Percentiles rank a stretch among this genome's conserved stretches.
Conservation (phyloP, 2,113 vertebrate species). For the Corynorhinus townsendii region DNA sequence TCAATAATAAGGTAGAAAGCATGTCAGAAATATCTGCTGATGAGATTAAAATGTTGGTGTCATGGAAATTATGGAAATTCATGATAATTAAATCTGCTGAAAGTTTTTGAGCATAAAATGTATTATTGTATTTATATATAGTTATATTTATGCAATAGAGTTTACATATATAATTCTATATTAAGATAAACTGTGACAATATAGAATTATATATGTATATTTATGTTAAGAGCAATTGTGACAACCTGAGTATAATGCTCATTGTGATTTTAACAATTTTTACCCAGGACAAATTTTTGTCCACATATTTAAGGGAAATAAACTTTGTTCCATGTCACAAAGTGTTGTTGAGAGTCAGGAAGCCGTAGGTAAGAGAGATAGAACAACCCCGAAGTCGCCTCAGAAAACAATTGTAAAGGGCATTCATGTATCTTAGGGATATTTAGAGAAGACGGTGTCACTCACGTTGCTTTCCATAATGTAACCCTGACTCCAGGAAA, state of each 20-base stretch:
- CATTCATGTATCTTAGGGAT: neutral
- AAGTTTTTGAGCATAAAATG: neutral
- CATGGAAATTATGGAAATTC: neutral
- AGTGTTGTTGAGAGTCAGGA: neutral
- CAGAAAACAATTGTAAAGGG: neutral
- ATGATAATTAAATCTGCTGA: neutral
- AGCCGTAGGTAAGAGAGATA: neutral
- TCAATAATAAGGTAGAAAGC: neutral
- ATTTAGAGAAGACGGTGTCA: neutral
- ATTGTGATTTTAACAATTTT: neutral
- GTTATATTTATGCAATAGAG: neutral
- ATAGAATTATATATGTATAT: neutral
- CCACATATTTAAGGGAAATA: neutral
- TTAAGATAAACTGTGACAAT: neutral
- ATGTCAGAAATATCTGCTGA: neutral
- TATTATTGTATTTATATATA: neutral
- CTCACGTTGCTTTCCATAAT: neutral
- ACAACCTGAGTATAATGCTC: neutral
- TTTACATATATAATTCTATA: neutral
- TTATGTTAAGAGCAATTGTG: neutral
- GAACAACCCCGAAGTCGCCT: neutral
- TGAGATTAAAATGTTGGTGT: neutral
- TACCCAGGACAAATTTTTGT: neutral
- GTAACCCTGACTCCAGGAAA: neutral
- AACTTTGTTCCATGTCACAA: neutral